Evolutionary conservation across 2,888 invertebrate genomes (phyloP).

Genomic region (Tinea pellionella): DNA sequence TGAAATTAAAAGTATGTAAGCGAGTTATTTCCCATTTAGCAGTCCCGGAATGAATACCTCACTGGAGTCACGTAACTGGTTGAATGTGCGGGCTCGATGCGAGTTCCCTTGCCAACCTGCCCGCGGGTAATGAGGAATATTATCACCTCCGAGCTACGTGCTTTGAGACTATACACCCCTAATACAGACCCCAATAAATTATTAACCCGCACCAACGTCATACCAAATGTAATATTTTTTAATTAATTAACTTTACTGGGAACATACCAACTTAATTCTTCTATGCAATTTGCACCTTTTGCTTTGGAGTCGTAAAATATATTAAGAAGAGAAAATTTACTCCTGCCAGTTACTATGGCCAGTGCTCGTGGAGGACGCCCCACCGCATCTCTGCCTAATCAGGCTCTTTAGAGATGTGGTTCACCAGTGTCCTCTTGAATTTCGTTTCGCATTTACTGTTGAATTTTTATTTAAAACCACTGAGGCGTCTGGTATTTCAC

Average conservation of each 20-base stretch:
- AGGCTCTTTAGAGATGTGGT: no score
- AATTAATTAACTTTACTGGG: not conserved
- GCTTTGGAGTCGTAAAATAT: no score
- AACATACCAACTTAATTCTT: not conserved
- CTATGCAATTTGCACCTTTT: not conserved
- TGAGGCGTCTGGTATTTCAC: no score
- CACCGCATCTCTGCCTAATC: no score
- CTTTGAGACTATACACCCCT: constrained; percentile 10
- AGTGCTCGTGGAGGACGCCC: no score
- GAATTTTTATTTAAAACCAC: no score
- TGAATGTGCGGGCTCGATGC: constrained; percentile 20
- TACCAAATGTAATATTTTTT: constrained; percentile 1
- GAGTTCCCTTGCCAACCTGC: constrained; percentile 13
- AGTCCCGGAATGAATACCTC: not conserved
- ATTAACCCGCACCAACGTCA: not conserved
- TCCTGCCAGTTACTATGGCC: no score
- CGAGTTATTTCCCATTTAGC: not conserved
- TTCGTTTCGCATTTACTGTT: no score
- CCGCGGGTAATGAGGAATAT: constrained; percentile 22
- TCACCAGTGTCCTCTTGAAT: no score
- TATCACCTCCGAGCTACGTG: constrained; percentile 23
- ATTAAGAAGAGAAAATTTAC: no score
- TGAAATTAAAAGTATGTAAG: constrained; percentile 1
- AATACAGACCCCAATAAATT: constrained; percentile 10
- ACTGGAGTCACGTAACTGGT: constrained; percentile 22